phyloP scores from a whole-genome alignment of 2,888 invertebrate genomes.

The Dicyrtoma fusca region DNA sequence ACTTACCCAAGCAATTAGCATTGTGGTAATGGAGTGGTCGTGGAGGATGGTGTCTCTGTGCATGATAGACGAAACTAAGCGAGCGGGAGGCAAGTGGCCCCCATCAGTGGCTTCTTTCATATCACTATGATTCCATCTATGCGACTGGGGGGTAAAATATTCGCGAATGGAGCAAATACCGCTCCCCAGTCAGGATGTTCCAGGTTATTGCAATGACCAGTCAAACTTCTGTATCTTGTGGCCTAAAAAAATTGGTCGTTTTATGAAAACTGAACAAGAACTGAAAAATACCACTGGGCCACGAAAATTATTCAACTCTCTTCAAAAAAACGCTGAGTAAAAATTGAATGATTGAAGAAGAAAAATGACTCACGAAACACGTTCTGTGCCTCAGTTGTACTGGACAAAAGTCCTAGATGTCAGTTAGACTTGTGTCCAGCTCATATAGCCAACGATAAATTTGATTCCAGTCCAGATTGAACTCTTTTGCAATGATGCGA shows the following conservation, averaged over 20 bases:
- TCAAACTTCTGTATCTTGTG: constrained; percentile 58
- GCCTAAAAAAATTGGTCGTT: constrained; percentile 2
- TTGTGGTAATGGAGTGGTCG: constrained; percentile 61
- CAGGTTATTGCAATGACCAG: constrained; percentile 62
- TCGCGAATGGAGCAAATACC: constrained; percentile 56
- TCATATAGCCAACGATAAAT: constrained; percentile 42
- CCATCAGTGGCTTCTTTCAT: constrained; percentile 1
- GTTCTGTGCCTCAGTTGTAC: constrained; percentile 39
- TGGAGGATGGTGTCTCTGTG: constrained; percentile 68
- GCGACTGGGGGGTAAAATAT: constrained; percentile 42
- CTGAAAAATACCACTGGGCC: neutral
- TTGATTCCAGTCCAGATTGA: constrained; percentile 47
- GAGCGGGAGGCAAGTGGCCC: constrained; percentile 66
- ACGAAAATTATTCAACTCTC: neutral
- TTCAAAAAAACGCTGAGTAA: constrained; percentile 35
- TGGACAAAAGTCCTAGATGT: constrained; percentile 44
- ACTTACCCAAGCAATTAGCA: constrained; percentile 60
- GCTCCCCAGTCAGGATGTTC: constrained; percentile 61
- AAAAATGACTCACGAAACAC: constrained; percentile 39
- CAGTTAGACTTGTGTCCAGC: constrained; percentile 47
- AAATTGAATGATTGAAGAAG: no score
- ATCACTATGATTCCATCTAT: constrained; percentile 42
- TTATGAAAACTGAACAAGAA: neutral
- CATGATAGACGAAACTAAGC: constrained; percentile 69
- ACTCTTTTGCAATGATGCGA: constrained; percentile 59